These are phyloP conservation scores for Acanthoscelides obtectus DNA, from an alignment of 2,888 invertebrate species.

Conservation along the genomic window DNA sequence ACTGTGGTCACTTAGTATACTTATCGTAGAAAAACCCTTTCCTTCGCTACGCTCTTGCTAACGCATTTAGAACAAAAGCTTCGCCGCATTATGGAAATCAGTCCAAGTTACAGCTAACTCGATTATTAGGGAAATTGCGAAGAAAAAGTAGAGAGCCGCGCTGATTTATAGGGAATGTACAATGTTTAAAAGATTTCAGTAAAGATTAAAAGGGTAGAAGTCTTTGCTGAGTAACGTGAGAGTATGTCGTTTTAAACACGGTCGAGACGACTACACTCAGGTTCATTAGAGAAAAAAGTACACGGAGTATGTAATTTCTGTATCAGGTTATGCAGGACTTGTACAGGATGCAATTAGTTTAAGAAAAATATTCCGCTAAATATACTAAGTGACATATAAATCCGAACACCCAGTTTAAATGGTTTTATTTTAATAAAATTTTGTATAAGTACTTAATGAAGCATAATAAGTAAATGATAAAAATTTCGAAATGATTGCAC, in stretches of 20 bases:
- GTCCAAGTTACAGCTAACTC: conserved; percentile 9
- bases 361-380: no score
- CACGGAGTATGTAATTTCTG: neutral
- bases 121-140: conserved; percentile 9
- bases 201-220: neutral
- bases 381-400: no score
- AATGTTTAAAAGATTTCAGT: neutral
- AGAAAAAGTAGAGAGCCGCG: conserved; percentile 5
- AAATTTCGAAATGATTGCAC: no score
- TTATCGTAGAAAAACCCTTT: no score
- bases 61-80: conserved; percentile 3
- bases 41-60: neutral
- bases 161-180: conserved; percentile 11
- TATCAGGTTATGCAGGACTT: neutral
- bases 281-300: neutral
- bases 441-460: no score
- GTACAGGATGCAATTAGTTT: neutral
- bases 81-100: conserved; percentile 12
- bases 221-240: neutral
- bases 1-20: no score
- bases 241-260: neutral
- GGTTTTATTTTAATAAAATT: no score
- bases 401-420: no score
- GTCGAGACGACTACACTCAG: neutral
- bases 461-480: no score